Evolutionary conservation across 2,113 vertebrate species (phyloP).

Genomic region (Bujurquina vittata): DNA sequence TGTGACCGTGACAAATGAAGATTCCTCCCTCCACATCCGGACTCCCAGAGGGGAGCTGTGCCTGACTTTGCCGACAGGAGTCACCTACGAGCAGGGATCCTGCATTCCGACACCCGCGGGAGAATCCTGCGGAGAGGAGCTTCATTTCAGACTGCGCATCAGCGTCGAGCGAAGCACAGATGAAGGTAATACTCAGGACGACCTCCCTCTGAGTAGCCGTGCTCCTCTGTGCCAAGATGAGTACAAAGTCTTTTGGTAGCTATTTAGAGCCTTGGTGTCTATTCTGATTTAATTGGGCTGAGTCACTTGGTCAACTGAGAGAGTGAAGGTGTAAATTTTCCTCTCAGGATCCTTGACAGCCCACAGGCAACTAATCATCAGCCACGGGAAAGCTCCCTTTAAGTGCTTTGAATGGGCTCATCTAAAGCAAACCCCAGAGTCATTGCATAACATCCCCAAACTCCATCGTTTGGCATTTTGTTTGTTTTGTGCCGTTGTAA

Average conservation of each 20-base stretch:
- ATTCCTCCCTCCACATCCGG: constrained; percentile 72
- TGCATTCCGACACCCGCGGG: constrained; percentile 77
- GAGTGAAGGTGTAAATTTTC: constrained; percentile 25
- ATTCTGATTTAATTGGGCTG: constrained; percentile 51
- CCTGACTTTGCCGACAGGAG: constrained; percentile 81
- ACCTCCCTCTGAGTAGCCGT: neutral
- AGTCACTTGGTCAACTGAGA: constrained; percentile 48
- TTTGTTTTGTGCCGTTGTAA: neutral
- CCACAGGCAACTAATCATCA: constrained; percentile 16
- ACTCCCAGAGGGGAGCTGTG: constrained; percentile 61
- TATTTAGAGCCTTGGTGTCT: constrained; percentile 47
- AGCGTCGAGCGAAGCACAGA: constrained; percentile 48
- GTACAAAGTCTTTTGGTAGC: constrained; percentile 39
- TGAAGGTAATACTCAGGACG: constrained; percentile 64
- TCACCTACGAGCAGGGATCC: constrained; percentile 82
- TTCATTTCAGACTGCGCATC: constrained; percentile 85
- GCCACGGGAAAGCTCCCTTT: constrained; percentile 2
- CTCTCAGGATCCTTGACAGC: neutral
- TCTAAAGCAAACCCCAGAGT: constrained; percentile 9
- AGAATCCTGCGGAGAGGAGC: constrained; percentile 75
- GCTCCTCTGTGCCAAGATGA: constrained; percentile 20
- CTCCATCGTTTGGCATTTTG: neutral
- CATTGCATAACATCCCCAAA: constrained; percentile 14
- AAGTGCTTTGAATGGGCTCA: constrained; percentile 10
- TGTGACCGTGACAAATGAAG: constrained; percentile 73